Evolutionary conservation across 1,140 invertebrate genomes (phyloP).

Genomic region (Vanessa atalanta): DNA sequence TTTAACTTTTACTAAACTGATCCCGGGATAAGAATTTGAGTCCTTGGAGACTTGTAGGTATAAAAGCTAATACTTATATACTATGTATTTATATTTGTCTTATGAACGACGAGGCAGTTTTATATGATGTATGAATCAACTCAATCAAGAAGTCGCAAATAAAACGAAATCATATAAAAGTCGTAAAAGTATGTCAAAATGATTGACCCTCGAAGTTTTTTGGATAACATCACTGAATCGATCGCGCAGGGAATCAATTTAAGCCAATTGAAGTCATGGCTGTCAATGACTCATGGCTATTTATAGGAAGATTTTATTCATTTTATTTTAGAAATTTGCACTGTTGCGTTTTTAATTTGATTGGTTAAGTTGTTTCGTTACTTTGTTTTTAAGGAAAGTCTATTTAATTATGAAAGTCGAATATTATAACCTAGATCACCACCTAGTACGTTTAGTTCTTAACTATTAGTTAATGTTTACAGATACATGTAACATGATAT

Average conservation of each 20-base stretch:
- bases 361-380: neutral
- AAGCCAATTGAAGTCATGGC: constrained; percentile 18
- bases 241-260: constrained; percentile 17
- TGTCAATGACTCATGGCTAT: constrained; percentile 28
- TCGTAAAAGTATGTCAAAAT: constrained; percentile 44
- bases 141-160: constrained; percentile 1
- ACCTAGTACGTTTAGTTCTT: no score
- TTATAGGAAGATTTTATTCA: neutral
- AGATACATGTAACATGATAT: constrained; percentile 17
- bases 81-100: no score
- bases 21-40: no score
- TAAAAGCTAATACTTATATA: no score
- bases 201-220: constrained; percentile 48
- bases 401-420: no score
- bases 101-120: no score
- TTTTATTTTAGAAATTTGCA: constrained; percentile 7
- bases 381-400: no score
- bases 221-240: constrained; percentile 37
- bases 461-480: neutral
- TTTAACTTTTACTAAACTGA: no score
- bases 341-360: neutral
- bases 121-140: neutral
- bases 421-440: no score
- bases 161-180: constrained; percentile 33
- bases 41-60: no score